A percentile compares a stretch with the other conserved stretches of the same genome.
Evolutionary conservation across 2,888 invertebrate species (phyloP).

Genomic region (Imbricaverruca yamaguchii): DNA sequence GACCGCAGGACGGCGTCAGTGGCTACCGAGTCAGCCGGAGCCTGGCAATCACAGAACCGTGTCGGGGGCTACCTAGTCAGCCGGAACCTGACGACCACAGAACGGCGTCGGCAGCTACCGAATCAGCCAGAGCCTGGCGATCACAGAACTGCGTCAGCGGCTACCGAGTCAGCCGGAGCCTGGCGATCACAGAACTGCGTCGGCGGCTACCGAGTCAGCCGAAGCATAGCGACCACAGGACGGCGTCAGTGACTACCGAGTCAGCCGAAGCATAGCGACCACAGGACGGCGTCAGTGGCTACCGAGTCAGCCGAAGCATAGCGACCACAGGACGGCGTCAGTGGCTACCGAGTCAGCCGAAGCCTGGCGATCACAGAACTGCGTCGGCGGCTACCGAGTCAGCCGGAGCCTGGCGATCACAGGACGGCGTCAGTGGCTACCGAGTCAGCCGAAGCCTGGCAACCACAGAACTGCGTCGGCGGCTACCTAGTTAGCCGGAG

Average conservation of each 20-base stretch:
- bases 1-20: neutral
- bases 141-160: neutral
- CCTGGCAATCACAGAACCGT: conserved; percentile 40
- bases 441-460: conserved; percentile 58
- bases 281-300: neutral
- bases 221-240: conserved; percentile 51
- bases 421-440: neutral
- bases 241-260: neutral
- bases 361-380: conserved; percentile 47
- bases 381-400: neutral
- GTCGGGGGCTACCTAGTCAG: neutral
- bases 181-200: conserved; percentile 23
- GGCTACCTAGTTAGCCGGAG: conserved; percentile 54
- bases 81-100: conserved; percentile 59
- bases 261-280: conserved; percentile 58
- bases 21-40: conserved; percentile 54
- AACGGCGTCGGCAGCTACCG: neutral
- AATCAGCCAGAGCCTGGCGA: conserved; percentile 58
- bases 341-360: conserved; percentile 50
- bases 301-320: conserved; percentile 58
- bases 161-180: conserved; percentile 57
- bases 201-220: conserved; percentile 46
- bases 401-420: conserved; percentile 58
- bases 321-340: neutral
- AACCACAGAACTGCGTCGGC: neutral